Percentiles rank a stretch among this genome's conserved stretches.
phyloP scores from a whole-genome alignment of 2,797 vertebrate species.

The Antennarius maculatus region DNA sequence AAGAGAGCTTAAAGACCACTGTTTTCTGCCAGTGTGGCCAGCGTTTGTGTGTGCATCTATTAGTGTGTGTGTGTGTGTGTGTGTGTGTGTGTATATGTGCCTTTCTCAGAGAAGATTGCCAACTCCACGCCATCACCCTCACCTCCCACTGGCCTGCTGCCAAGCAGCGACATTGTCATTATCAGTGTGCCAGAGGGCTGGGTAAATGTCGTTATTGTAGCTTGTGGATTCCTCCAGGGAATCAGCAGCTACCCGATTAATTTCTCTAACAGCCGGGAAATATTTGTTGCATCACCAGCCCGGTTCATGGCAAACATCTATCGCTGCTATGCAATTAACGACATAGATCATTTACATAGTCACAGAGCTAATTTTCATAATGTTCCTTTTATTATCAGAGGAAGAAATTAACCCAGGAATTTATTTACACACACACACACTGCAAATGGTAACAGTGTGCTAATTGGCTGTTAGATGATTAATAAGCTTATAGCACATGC shows the following conservation, averaged over 20 bases:
- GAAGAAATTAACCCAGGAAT: constrained; percentile 99
- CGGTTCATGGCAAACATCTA: constrained; percentile 80
- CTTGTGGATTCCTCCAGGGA: constrained; percentile 77
- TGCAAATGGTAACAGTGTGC: constrained; percentile 97
- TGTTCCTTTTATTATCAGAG: constrained; percentile 99
- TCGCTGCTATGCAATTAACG: constrained; percentile 91
- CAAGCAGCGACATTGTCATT: constrained; percentile 78
- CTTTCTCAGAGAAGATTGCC: constrained; percentile 73
- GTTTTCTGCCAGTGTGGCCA: constrained; percentile 57
- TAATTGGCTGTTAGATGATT: constrained; percentile 99
- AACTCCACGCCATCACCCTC: constrained; percentile 68
- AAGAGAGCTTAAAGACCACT: constrained; percentile 65
- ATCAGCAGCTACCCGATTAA: constrained; percentile 79
- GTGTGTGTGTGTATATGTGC: constrained; percentile 47
- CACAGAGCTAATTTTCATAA: constrained; percentile 99
- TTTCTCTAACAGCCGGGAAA: constrained; percentile 84
- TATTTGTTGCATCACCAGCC: constrained; percentile 82
- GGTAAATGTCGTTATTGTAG: constrained; percentile 82
- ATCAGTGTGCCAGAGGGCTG: constrained; percentile 79
- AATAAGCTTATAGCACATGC: constrained; percentile 99
- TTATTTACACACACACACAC: constrained; percentile 97
- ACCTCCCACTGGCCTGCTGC: constrained; percentile 77
- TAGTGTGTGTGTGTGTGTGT: constrained; percentile 21
- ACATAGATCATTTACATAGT: constrained; percentile 98
- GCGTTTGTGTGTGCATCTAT: constrained; percentile 19